Conservation (phyloP, 2,113 vertebrate genomes). For the Lota lota region DNA sequence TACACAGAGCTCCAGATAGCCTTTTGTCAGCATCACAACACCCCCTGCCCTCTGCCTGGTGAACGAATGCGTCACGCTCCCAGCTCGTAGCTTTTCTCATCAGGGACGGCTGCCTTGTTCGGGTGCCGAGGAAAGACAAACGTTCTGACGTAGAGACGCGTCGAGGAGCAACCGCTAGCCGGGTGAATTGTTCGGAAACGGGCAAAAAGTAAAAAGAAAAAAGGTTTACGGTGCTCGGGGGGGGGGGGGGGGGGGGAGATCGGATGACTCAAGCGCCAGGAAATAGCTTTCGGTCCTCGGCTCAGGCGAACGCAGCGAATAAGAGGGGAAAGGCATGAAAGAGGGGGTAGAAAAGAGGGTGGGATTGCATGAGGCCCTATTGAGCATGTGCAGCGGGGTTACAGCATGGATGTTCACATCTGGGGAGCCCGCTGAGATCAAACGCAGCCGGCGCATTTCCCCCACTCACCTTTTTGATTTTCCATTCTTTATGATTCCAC, state of each 20-base stretch:
- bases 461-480: conserved; percentile 23
- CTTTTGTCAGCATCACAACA: background rate
- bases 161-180: too few relatives aligned
- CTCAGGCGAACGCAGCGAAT: conserved; percentile 24
- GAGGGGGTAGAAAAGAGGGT: background rate
- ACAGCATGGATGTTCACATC: conserved; percentile 42
- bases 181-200: conserved; percentile 2
- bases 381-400: conserved; percentile 41
- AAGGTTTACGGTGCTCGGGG: conserved; percentile 19
- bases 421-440: conserved; percentile 37
- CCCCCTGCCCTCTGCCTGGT: conserved; percentile 9
- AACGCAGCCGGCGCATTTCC: conserved; percentile 34
- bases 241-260: conserved; percentile 22
- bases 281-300: conserved; percentile 40
- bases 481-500: conserved; percentile 31
- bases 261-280: conserved; percentile 39
- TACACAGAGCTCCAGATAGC: conserved; percentile 11
- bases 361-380: background rate
- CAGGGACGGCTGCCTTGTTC: conserved; percentile 48
- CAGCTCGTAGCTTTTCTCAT: too few relatives aligned
- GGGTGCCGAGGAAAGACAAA: conserved; percentile 14
- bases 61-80: too few relatives aligned
- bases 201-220: conserved; percentile 33
- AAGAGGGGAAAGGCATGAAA: conserved; percentile 31
- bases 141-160: background rate